Conservation (phyloP, 1,140 invertebrate genomes). For the Magallana angulata region DNA sequence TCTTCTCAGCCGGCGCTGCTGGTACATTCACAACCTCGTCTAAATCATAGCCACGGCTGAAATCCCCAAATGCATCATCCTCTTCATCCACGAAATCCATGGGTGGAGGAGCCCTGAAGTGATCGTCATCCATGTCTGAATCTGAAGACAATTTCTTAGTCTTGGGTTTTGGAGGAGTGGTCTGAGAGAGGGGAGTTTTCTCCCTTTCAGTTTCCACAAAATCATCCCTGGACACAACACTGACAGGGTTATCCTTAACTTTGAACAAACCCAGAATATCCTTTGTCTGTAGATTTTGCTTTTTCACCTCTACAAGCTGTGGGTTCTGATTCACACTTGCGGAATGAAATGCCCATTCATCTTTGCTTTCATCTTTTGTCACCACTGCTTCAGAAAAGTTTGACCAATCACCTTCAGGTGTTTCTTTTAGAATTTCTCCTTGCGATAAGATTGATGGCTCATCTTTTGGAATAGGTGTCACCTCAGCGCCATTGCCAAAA, state of each 20-base stretch:
- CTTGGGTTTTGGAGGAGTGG: slow-evolving; percentile 1
- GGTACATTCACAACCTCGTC: slow-evolving; percentile 45
- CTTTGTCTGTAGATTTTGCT: slow-evolving; percentile 66
- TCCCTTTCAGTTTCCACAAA: slow-evolving; percentile 5
- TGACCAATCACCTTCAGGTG: slow-evolving; percentile 46
- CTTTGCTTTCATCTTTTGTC: slow-evolving; percentile 28
- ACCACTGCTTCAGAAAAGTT: slow-evolving; percentile 34
- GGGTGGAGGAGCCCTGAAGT: slow-evolving; percentile 62
- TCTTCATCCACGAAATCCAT: slow-evolving; percentile 62
- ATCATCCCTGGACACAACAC: slow-evolving; percentile 28
- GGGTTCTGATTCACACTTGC: slow-evolving; percentile 4
- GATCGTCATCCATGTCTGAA: slow-evolving; percentile 58
- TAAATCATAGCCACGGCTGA: slow-evolving; percentile 76
- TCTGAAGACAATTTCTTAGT: slow-evolving; percentile 23
- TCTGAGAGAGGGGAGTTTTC: slow-evolving; percentile 4
- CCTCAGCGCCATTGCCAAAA: slow-evolving; percentile 37
- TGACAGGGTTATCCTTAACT: slow-evolving; percentile 65
- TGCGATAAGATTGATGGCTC: slow-evolving; percentile 35
- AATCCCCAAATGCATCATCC: slow-evolving; percentile 82
- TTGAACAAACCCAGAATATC: slow-evolving; percentile 73
- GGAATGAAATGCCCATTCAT: slow-evolving; percentile 56
- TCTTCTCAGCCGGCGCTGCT: neutral
- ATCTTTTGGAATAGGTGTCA: slow-evolving; percentile 33
- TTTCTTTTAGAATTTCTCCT: neutral
- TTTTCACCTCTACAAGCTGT: slow-evolving; percentile 67